A percentile compares a stretch with the other conserved stretches of the same genome.
Conservation (phyloP, 2,113 vertebrate species). For the Electrona antarctica region DNA sequence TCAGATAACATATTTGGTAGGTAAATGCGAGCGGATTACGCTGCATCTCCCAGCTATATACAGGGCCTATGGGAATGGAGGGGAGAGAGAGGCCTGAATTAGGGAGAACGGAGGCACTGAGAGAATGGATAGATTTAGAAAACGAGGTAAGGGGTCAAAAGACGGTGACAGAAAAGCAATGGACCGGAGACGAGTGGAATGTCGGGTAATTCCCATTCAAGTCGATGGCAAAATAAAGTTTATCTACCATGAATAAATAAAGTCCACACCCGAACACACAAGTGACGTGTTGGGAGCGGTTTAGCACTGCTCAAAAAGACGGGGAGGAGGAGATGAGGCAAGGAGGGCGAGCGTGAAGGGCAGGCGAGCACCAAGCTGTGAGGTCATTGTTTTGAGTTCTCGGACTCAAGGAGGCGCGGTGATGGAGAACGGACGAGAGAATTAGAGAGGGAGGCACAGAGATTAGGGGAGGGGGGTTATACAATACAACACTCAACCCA, state of each 20-base stretch:
- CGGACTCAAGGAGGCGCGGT: slow-evolving; percentile 43
- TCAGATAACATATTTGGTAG: background rate
- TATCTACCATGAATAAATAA: no score
- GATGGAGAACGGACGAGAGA: slow-evolving; percentile 38
- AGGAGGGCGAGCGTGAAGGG: background rate
- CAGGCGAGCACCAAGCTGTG: slow-evolving; percentile 28
- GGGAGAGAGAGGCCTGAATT: background rate
- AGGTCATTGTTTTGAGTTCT: slow-evolving; percentile 53
- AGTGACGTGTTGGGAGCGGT: background rate
- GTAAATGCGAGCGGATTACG: background rate
- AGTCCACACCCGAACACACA: background rate
- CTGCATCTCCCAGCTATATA: no score
- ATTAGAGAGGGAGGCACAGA: slow-evolving; percentile 44
- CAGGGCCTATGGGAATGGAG: no score
- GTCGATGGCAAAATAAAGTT: no score
- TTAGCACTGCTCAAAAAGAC: background rate
- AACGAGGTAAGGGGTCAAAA: background rate
- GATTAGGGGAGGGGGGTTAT: background rate
- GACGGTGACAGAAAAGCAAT: slow-evolving; percentile 9
- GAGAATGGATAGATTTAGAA: background rate
- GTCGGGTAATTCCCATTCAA: background rate
- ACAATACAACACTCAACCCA: slow-evolving; percentile 18
- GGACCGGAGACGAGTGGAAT: slow-evolving; percentile 19
- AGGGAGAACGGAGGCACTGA: background rate
- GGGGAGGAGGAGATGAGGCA: background rate